Percentiles rank a stretch among this genome's conserved stretches.
phyloP scores from a whole-genome alignment of 1,140 invertebrate genomes.

The Asbolus verrucosus region DNA sequence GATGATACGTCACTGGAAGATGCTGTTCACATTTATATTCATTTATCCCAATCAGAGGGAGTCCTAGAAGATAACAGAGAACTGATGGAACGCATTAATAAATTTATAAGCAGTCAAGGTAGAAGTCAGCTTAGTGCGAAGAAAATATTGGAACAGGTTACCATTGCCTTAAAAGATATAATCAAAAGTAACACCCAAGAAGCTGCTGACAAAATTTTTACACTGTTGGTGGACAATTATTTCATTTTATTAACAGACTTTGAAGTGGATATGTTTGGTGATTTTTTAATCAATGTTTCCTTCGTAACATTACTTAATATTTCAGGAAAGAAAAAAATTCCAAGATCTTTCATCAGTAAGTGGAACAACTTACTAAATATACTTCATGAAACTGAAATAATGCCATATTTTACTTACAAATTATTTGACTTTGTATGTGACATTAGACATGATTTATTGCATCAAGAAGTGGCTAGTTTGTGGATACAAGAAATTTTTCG shows the following conservation, averaged over 20 bases:
- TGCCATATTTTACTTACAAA: conserved; percentile 46
- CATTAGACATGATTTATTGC: conserved; percentile 6
- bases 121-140: conserved; percentile 4
- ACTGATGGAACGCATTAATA: conserved; percentile 3
- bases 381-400: conserved; percentile 45
- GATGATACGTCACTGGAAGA: conserved; percentile 1
- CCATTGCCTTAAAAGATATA: not conserved
- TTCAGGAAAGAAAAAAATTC: conserved; percentile 40
- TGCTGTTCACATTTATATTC: conserved; percentile 2
- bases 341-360: conserved; percentile 43
- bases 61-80: conserved; percentile 44
- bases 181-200: conserved; percentile 3
- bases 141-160: conserved; percentile 11
- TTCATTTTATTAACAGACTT: not conserved
- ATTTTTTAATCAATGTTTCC: conserved; percentile 9
- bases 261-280: not conserved
- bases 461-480: conserved; percentile 49
- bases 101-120: conserved; percentile 23
- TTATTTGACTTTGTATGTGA: conserved; percentile 45
- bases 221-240: conserved; percentile 1
- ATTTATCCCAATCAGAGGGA: conserved; percentile 23
- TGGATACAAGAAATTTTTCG: conserved; percentile 54
- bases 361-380: conserved; percentile 53
- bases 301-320: too few species aligned
- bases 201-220: conserved; percentile 12